phyloP scores from a whole-genome alignment of 2,113 vertebrate genomes.

The Eulacestoma nigropectus region DNA sequence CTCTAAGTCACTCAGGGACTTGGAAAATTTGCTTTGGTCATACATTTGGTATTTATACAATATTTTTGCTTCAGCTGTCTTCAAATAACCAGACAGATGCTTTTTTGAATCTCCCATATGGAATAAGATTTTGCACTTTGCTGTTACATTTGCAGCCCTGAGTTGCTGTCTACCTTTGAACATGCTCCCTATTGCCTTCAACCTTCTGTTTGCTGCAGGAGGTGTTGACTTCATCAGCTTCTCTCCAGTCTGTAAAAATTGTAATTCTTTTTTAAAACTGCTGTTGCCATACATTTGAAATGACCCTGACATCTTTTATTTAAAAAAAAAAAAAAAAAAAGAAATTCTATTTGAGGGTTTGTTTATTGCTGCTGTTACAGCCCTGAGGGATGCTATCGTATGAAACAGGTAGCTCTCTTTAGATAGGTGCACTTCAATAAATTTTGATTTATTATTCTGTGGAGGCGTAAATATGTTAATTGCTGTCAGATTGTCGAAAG shows the following conservation, averaged over 20 bases:
- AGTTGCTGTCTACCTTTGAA: background rate
- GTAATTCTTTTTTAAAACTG: background rate
- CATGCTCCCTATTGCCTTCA: background rate
- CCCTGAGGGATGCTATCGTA: background rate
- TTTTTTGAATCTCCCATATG: background rate
- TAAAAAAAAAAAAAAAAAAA: background rate
- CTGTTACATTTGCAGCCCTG: background rate
- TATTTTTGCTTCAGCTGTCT: background rate
- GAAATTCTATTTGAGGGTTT: background rate
- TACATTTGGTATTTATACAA: background rate
- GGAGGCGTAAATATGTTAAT: background rate
- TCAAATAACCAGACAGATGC: background rate
- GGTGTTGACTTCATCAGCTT: background rate
- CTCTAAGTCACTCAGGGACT: background rate
- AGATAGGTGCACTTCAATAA: background rate
- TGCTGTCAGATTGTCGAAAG: background rate
- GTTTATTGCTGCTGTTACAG: background rate
- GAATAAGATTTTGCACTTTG: background rate
- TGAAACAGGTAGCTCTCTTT: background rate
- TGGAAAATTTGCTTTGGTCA: background rate
- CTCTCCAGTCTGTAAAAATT: background rate
- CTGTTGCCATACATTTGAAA: background rate
- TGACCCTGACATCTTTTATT: background rate
- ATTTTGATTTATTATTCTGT: background rate
- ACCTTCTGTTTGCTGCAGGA: background rate